A percentile compares a stretch with the other conserved stretches of the same genome.
Evolutionary conservation across 2,797 vertebrate species (phyloP).

Genomic region (Anomalospiza imberbis): DNA sequence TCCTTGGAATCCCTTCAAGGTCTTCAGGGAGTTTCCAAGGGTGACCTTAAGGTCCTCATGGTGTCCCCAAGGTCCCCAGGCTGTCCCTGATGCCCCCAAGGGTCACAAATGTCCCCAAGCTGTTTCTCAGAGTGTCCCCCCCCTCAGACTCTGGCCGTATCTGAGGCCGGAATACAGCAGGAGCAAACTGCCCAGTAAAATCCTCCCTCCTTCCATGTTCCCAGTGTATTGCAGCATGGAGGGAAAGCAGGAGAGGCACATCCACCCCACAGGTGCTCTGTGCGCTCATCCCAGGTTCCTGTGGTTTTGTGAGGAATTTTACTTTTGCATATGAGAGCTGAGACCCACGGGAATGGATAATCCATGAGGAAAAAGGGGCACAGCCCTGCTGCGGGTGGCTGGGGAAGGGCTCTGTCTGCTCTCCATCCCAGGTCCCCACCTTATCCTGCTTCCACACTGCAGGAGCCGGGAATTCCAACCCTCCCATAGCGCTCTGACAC

Average conservation of each 20-base stretch:
- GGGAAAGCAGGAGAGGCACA: background rate
- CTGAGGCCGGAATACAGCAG: fast-evolving
- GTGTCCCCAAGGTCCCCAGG: too few species aligned
- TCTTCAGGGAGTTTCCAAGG: background rate
- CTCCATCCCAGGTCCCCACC: background rate
- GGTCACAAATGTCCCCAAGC: too few species aligned
- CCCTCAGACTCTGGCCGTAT: fast-evolving
- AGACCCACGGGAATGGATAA: background rate
- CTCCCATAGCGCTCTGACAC: background rate
- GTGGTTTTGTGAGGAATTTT: background rate
- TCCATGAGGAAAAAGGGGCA: background rate
- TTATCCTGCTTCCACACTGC: background rate
- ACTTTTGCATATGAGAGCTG: background rate
- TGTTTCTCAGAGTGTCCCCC: background rate
- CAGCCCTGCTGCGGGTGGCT: background rate
- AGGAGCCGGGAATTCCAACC: background rate
- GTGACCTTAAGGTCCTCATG: background rate
- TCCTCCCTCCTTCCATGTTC: fast-evolving
- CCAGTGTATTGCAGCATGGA: background rate
- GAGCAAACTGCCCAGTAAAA: background rate
- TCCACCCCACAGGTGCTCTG: background rate
- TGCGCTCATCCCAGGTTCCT: fast-evolving
- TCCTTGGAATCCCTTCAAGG: background rate
- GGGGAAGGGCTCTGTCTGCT: background rate
- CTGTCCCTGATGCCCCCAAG: background rate